Conservation (phyloP, 1,140 invertebrate genomes). For the Drosophila ohnishii region DNA sequence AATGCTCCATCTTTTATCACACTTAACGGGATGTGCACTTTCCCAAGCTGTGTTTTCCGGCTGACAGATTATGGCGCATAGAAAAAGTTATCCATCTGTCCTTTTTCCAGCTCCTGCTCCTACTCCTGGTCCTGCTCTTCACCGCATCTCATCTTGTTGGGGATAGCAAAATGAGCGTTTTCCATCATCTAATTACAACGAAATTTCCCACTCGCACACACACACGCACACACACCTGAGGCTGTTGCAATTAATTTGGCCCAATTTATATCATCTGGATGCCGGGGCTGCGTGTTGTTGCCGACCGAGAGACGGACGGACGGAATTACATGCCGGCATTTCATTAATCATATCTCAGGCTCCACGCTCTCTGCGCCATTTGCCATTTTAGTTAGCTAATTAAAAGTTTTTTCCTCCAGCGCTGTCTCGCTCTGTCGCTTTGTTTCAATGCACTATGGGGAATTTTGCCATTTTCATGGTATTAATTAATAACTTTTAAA, state of each 20-base stretch:
- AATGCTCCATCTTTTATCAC: slow-evolving; percentile 66
- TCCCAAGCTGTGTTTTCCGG: slow-evolving; percentile 38
- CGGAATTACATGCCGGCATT: slow-evolving; percentile 73
- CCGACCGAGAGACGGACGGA: slow-evolving; percentile 24
- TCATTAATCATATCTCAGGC: slow-evolving; percentile 78
- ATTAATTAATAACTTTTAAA: too few relatives aligned
- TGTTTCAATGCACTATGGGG: slow-evolving; percentile 1
- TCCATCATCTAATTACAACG: slow-evolving; percentile 78
- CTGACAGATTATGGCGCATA: slow-evolving; percentile 46
- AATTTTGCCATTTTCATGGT: too few relatives aligned
- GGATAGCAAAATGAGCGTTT: slow-evolving; percentile 49
- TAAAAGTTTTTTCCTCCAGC: slow-evolving; percentile 64
- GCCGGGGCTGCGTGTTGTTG: slow-evolving; percentile 15
- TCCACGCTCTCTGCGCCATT: slow-evolving; percentile 72
- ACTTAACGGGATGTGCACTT: slow-evolving; percentile 52
- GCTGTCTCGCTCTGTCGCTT: not conserved
- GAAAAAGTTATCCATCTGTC: slow-evolving; percentile 41
- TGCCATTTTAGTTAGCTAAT: slow-evolving; percentile 77
- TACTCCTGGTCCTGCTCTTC: not conserved
- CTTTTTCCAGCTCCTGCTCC: not conserved
- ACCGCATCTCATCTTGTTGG: not conserved
- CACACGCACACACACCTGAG: slow-evolving; percentile 60
- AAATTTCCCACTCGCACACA: slow-evolving; percentile 53
- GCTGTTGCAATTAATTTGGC: slow-evolving; percentile 78
- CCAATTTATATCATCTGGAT: slow-evolving; percentile 76